Evolutionary conservation across 2,797 vertebrate genomes (phyloP), one percentile per base, ranked within the genome.

Genomic region (Ara ararauna): DNA sequence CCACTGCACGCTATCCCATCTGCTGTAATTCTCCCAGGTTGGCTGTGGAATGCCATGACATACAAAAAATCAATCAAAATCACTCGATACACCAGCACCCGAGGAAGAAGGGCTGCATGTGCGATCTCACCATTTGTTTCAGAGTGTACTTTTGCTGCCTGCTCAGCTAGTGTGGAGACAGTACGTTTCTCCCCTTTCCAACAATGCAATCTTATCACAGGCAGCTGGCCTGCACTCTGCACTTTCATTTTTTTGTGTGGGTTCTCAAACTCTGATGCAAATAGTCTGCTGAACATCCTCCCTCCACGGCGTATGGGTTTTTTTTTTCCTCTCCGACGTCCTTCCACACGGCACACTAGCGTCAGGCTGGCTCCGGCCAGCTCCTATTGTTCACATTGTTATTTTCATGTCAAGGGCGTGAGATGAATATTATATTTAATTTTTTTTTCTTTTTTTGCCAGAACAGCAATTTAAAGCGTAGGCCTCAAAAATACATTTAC

Each of bases 251-350:
- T 90, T 83, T 94, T 82, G 79, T 79, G 74, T 89, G 93, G 60
- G 86, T 85, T 96, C 89, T 93, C 47, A 36, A 74, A 66, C 65
- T 58, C 23, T 73, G 72, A 94, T 81, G 77, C 84, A 94, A 96
- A 89, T 84, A 94, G 96, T 97, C 96, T 97, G 91, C 82, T 0
- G 81, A 94, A 96, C 95, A 96, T 97, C 96, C 96, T 96, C 95
- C 70, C 93, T 94, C 70, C 36, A 60, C 3, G 1, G 73, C n/a
- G 2, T 45, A 65, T 72, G 71, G 30, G 10, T 38, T 53, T 10
- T 7, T 50, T 84, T 89, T 89, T 16, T 7, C 27, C 81, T 87
- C 60, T 94, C 88, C 92, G 84, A 85, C 87, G 81, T 95, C 73
- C 73, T 94, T 94, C 81, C 75, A 83, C 12, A 4, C 38, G 8